Evolutionary conservation across 2,797 vertebrate species (phyloP).

Genomic region (Darevskia mixta): DNA sequence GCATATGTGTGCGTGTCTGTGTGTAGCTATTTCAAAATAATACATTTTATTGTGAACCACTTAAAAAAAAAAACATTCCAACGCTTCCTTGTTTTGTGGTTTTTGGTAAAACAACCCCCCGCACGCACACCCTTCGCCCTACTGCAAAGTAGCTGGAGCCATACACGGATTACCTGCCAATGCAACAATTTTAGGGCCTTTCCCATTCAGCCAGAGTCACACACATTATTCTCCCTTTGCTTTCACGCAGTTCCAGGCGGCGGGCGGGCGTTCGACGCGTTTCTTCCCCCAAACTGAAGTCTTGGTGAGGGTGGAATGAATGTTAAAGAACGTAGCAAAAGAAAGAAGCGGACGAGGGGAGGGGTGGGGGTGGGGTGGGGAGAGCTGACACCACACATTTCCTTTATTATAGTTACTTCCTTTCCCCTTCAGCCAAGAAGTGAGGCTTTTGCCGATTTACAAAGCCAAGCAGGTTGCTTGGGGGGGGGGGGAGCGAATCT

Average conservation of each 20-base stretch:
- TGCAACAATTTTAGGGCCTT: neutral
- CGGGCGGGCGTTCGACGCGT: conserved; percentile 51
- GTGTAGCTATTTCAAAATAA: neutral
- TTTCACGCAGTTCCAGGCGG: conserved; percentile 65
- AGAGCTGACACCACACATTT: conserved; percentile 39
- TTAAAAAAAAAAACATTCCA: neutral
- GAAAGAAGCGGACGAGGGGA: conserved; percentile 23
- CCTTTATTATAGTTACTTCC: conserved; percentile 22
- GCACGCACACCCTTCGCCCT: conserved; percentile 29
- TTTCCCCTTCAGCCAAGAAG: conserved; percentile 44
- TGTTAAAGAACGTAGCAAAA: conserved; percentile 42
- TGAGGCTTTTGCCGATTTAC: conserved; percentile 1
- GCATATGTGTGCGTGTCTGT: too few relatives aligned
- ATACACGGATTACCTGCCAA: conserved; percentile 44
- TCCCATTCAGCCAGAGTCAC: neutral
- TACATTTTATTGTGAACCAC: neutral
- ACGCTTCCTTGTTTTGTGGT: neutral
- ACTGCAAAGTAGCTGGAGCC: conserved; percentile 40
- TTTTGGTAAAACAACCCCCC: neutral
- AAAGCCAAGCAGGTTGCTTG: neutral
- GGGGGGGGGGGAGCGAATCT: neutral
- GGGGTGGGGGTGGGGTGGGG: conserved; percentile 39
- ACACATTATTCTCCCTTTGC: conserved; percentile 10
- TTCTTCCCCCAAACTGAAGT: conserved; percentile 50
- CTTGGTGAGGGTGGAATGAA: conserved; percentile 32